These are phyloP conservation scores for Odobenus rosmarus DNA, from an alignment of 2,113 vertebrate species.

Conservation along the genomic window DNA sequence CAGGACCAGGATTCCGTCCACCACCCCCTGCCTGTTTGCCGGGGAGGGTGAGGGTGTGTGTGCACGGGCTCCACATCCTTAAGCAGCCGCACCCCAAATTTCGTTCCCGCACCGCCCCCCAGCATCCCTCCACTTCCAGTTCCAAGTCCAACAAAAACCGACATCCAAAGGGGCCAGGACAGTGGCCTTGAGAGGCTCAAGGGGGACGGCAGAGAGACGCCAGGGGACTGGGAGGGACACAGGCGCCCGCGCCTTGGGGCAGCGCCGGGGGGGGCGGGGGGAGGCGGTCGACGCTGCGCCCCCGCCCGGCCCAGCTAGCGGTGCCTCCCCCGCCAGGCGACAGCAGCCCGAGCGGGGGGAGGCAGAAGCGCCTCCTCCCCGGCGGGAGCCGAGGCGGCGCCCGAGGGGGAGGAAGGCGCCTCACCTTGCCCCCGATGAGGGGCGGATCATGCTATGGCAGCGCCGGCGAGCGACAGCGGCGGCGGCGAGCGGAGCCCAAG, in stretches of 20 bases:
- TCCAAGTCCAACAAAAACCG: not conserved
- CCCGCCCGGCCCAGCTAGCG: constrained; percentile 35
- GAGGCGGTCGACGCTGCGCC: constrained; percentile 1
- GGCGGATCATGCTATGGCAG: constrained; percentile 91
- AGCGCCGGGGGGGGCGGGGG: not conserved
- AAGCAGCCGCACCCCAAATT: constrained; percentile 43
- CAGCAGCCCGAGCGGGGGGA: constrained; percentile 34
- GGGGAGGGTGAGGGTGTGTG: not conserved
- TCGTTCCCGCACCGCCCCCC: not conserved
- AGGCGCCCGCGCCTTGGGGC: not conserved
- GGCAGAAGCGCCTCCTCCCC: constrained; percentile 68
- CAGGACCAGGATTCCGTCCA: not conserved
- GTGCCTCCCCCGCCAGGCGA: constrained; percentile 48
- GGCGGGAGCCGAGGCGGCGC: constrained; percentile 1
- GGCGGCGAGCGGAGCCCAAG: constrained; percentile 46
- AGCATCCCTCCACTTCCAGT: not conserved
- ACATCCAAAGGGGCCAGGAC: not conserved
- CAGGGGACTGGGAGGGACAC: not conserved
- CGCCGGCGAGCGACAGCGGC: constrained; percentile 66
- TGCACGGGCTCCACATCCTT: not conserved
- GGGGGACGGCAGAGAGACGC: not conserved
- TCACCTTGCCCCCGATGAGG: constrained; percentile 80
- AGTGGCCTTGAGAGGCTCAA: not conserved
- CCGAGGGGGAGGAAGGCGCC: constrained; percentile 59
- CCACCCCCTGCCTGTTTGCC: not conserved